Conservation (phyloP, 64 coral and sea anemone species). For the Pocillopora verrucosa region DNA sequence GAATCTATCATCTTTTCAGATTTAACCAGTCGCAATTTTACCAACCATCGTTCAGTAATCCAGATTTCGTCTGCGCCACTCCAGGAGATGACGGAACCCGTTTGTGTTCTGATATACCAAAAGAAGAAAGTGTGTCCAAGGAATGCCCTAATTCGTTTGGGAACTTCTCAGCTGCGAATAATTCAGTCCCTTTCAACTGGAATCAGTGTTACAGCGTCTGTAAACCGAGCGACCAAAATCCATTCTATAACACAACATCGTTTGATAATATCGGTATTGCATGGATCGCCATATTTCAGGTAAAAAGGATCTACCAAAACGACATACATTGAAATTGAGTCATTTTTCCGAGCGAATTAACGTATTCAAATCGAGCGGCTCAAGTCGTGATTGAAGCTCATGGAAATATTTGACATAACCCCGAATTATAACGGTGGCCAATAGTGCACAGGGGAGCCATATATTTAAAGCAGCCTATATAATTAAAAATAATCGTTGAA, state of each 20-base stretch:
- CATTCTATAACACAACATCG: conserved; percentile 76
- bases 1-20: not conserved
- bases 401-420: too few relatives aligned
- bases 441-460: too few relatives aligned
- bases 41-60: conserved; percentile 71
- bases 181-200: conserved; percentile 53
- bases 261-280: conserved; percentile 98
- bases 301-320: not conserved
- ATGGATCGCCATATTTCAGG: conserved; percentile 99
- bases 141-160: conserved; percentile 25
- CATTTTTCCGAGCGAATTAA: not conserved
- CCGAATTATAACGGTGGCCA: too few relatives aligned
- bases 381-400: too few relatives aligned
- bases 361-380: too few relatives aligned
- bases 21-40: conserved; percentile 64
- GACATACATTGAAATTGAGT: not conserved
- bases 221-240: conserved; percentile 60
- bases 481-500: too few relatives aligned
- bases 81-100: conserved; percentile 58
- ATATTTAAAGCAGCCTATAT: too few relatives aligned
- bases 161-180: conserved; percentile 7
- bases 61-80: conserved; percentile 83
- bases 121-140: not conserved
- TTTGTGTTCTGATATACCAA: conserved; percentile 61
- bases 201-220: conserved; percentile 65